Percentiles rank a stretch among this genome's conserved stretches.
phyloP scores from a whole-genome alignment of 2,113 vertebrate genomes.

The Coturnix japonica region DNA sequence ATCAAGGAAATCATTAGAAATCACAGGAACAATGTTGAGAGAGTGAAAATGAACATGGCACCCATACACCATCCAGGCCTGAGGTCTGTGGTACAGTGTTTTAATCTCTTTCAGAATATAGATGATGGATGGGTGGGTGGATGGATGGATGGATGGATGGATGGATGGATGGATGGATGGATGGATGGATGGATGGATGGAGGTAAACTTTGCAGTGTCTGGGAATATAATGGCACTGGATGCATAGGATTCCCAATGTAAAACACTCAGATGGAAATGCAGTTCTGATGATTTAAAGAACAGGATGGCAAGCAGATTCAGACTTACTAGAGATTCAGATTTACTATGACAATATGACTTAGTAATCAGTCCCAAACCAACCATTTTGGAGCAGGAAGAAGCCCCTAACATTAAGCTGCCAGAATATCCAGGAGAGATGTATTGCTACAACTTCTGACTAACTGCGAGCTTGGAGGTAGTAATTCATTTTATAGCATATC shows the following conservation, averaged over 20 bases:
- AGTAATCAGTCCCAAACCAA: not conserved
- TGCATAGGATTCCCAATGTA: not conserved
- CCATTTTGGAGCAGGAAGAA: not conserved
- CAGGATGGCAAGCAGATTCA: not conserved
- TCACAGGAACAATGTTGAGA: not conserved
- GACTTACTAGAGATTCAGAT: not conserved
- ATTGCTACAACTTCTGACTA: not conserved
- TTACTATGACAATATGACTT: not conserved
- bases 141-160: too few species aligned
- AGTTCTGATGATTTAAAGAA: not conserved
- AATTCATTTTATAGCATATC: not conserved
- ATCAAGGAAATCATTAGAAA: not conserved
- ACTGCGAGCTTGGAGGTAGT: not conserved
- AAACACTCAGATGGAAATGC: not conserved
- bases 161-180: too few species aligned
- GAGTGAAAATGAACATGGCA: not conserved
- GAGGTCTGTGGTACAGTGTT: not conserved
- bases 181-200: too few species aligned
- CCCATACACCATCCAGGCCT: not conserved
- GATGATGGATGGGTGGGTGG: too few species aligned
- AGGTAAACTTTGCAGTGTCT: not conserved
- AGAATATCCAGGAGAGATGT: not conserved
- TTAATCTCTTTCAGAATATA: not conserved
- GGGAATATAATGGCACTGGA: not conserved
- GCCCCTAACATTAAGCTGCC: not conserved